Evolutionary conservation across 1,140 invertebrate genomes (phyloP), one percentile per base, ranked within the genome.

Genomic region (Argopecten irradians): DNA sequence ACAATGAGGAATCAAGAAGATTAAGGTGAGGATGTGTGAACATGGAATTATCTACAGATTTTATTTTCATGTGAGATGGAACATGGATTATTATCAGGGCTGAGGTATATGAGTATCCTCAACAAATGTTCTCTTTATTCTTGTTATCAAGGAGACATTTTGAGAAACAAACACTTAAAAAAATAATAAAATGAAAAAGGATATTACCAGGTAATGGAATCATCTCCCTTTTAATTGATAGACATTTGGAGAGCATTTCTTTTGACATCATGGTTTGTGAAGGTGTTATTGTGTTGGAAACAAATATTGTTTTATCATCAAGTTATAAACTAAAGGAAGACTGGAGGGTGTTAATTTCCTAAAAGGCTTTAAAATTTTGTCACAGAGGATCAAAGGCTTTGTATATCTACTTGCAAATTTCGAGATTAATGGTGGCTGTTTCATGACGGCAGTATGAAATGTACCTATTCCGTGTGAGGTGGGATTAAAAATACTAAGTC

Each of bases 311-410:
- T 55, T 55, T 71, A 11, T 71, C 55, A 16, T 71, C 22, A 71
- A 71, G 55, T n/a, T n/a, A 28, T 71, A n/a, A 1, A 71, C 55
- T 19, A 16, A 11, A 46, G 43, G 43, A 46, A 71, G 55, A 71
- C 55, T n/a, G 28, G 55, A 71, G 55, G 22, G 55, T 71, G 55
- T 71, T 71, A 71, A 71, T 71, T 71, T 71, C 55, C 55, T 71
- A 71, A 71, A 71, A 28, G 55, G 55, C 55, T 71, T 71, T 39
- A 28, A 19, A 71, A 71, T 71, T n/a, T 71, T 71, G 55, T 71
- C 55, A 28, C 55, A 71, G 55, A 71, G 5, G 8, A 71, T 28
- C 22, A 71, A 71, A 71, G 55, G 22, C 55, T 71, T 8, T 71
- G 28, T 71, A 3, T 71, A 11, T 71, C 22, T 71, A 28, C 55